Conservation (phyloP, 2,797 vertebrate genomes). For the Synanceia verrucosa region DNA sequence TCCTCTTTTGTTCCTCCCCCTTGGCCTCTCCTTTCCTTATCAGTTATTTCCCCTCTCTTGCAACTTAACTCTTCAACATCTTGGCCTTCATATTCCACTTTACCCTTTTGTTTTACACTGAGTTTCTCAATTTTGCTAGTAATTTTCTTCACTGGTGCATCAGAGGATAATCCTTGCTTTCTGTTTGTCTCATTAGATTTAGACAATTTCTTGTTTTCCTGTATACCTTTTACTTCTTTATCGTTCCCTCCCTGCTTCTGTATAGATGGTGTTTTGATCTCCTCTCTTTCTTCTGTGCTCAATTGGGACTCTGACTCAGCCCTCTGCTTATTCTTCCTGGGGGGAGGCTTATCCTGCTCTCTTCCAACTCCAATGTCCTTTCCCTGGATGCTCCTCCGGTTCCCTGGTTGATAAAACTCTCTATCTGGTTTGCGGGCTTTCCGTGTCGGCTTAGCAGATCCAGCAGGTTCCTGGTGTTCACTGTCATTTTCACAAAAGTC, state of each 20-base stretch:
- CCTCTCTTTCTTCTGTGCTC: conserved; percentile 33
- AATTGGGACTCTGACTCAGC: conserved; percentile 40
- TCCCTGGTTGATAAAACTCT: conserved; percentile 95
- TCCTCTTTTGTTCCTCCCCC: conserved; percentile 41
- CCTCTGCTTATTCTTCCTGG: conserved; percentile 35
- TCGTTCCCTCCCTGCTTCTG: conserved; percentile 45
- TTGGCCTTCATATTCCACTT: conserved; percentile 39
- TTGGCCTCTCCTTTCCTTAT: conserved; percentile 61
- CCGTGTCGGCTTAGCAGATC: conserved; percentile 60
- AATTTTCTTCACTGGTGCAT: conserved; percentile 74
- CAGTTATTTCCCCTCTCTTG: conserved; percentile 47
- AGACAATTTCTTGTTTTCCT: conserved; percentile 29
- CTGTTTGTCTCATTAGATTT: conserved; percentile 50
- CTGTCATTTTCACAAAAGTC: conserved; percentile 30
- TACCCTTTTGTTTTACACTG: conserved; percentile 70
- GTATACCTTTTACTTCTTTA: conserved; percentile 36
- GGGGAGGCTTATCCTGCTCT: conserved; percentile 62
- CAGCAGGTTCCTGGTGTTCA: conserved; percentile 53
- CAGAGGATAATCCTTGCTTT: conserved; percentile 48
- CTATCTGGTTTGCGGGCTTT: conserved; percentile 92
- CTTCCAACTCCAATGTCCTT: conserved; percentile 65
- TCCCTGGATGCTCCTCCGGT: conserved; percentile 80
- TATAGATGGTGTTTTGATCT: conserved; percentile 27
- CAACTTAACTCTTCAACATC: conserved; percentile 18
- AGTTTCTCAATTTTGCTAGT: conserved; percentile 82